Percentiles rank a stretch among this genome's conserved stretches.
These are phyloP conservation scores for Teleogryllus occipitalis DNA, from an alignment of 1,140 invertebrate genomes.

Conservation along the genomic window DNA sequence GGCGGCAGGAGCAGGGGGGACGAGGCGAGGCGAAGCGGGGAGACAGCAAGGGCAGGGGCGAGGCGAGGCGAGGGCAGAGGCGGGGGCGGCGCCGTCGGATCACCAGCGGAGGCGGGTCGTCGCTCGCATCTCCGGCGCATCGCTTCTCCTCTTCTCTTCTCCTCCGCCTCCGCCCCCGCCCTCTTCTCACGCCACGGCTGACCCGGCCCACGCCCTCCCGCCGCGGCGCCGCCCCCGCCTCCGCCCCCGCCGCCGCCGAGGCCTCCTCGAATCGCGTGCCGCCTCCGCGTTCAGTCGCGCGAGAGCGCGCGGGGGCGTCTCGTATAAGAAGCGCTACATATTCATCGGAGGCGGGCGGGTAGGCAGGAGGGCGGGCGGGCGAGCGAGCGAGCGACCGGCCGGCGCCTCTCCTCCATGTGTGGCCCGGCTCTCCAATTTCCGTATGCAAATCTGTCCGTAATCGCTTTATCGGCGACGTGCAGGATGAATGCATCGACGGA, in stretches of 20 bases:
- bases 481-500: background rate
- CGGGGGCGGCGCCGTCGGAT: too few species aligned
- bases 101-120: too few species aligned
- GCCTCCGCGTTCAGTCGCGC: background rate
- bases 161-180: too few species aligned
- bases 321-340: background rate
- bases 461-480: background rate
- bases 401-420: background rate
- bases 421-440: background rate
- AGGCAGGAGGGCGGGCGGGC: too few species aligned
- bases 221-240: too few species aligned
- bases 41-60: too few species aligned
- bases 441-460: conserved; percentile 1
- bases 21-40: too few species aligned
- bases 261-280: background rate
- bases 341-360: background rate
- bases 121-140: background rate
- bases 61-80: too few species aligned
- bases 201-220: background rate
- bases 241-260: too few species aligned
- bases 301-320: background rate
- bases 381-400: too few species aligned
- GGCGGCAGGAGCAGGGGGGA: too few species aligned
- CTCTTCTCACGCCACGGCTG: conserved; percentile 2
- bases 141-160: background rate